These are phyloP conservation scores for Phyllostomus hastatus DNA, from an alignment of 2,113 vertebrate genomes.

Conservation along the genomic window DNA sequence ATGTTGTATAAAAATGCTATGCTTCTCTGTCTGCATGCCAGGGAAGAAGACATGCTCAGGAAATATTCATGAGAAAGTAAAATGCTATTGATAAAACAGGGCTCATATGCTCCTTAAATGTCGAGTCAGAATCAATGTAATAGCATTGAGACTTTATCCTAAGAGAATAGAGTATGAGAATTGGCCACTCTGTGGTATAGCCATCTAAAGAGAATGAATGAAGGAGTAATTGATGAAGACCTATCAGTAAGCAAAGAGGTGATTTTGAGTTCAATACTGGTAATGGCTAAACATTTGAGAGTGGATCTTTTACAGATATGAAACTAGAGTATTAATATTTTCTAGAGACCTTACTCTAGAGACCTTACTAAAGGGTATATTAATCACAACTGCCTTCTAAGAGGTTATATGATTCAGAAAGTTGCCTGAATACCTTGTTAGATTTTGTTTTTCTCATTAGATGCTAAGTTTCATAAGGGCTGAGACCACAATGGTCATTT, in stretches of 20 bases:
- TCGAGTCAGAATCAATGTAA: constrained; percentile 68
- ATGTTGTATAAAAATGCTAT: not conserved
- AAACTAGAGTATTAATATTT: constrained; percentile 47
- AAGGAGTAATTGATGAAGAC: constrained; percentile 50
- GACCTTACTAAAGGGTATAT: not conserved
- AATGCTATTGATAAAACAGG: constrained; percentile 59
- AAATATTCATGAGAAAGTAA: constrained; percentile 69
- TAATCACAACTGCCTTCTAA: not conserved
- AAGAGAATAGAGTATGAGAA: not conserved
- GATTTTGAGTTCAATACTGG: constrained; percentile 66
- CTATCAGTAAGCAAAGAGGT: constrained; percentile 60
- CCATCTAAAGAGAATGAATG: constrained; percentile 55
- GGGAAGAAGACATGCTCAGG: not conserved
- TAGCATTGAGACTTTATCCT: constrained; percentile 34
- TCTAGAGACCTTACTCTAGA: not conserved
- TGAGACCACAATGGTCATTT: not conserved
- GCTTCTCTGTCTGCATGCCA: not conserved
- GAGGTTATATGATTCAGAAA: not conserved
- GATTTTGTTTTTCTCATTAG: not conserved
- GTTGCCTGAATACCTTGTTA: not conserved
- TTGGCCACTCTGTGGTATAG: constrained; percentile 24
- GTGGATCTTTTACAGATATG: constrained; percentile 52
- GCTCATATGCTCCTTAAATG: constrained; percentile 57
- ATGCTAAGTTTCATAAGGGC: not conserved
- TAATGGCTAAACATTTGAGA: constrained; percentile 65